A percentile compares a stretch with the other conserved stretches of the same genome.
Evolutionary conservation across 2,888 invertebrate genomes (phyloP).

Genomic region (Hyppa rectilinea): DNA sequence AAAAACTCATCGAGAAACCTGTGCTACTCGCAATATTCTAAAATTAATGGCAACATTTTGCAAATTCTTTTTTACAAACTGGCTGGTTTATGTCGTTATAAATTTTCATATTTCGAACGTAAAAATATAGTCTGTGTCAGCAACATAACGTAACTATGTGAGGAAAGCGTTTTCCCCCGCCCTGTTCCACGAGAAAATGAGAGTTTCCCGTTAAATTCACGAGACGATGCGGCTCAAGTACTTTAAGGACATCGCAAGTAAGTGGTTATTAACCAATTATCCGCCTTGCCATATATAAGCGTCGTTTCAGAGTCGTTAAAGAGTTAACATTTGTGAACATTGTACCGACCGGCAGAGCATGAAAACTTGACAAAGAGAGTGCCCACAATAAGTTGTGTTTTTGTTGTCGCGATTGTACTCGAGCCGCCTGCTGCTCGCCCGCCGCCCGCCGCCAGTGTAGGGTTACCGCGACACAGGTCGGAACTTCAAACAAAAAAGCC

Average conservation of each 20-base stretch:
- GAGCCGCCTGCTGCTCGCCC: conserved; percentile 55
- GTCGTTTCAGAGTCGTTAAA: conserved; percentile 45
- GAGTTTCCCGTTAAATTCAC: conserved; percentile 2
- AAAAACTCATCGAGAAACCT: conserved; percentile 30
- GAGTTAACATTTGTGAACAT: conserved; percentile 63
- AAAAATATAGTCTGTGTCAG: conserved; percentile 10
- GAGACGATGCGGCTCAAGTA: conserved; percentile 15
- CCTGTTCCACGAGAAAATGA: conserved; percentile 5
- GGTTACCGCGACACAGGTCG: conserved; percentile 75
- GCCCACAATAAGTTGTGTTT: conserved; percentile 72
- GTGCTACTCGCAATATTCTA: conserved; percentile 37
- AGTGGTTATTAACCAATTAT: conserved; percentile 39
- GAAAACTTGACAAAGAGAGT: conserved; percentile 77
- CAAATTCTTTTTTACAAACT: conserved; percentile 29
- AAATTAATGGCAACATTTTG: conserved; percentile 44
- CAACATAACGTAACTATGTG: conserved; percentile 25
- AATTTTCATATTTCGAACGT: conserved; percentile 27
- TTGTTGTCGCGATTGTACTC: conserved; percentile 68
- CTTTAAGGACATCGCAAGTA: conserved; percentile 35
- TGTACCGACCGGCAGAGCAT: conserved; percentile 75
- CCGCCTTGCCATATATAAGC: conserved; percentile 16
- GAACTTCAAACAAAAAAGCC: conserved; percentile 73
- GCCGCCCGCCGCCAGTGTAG: conserved; percentile 66
- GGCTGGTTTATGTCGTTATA: conserved; percentile 30
- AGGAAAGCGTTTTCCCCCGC: conserved; percentile 27